Percentiles rank a stretch among this genome's conserved stretches.
These are phyloP conservation scores for Epinephelus lanceolatus DNA, from an alignment of 2,113 vertebrate genomes.

Conservation along the genomic window DNA sequence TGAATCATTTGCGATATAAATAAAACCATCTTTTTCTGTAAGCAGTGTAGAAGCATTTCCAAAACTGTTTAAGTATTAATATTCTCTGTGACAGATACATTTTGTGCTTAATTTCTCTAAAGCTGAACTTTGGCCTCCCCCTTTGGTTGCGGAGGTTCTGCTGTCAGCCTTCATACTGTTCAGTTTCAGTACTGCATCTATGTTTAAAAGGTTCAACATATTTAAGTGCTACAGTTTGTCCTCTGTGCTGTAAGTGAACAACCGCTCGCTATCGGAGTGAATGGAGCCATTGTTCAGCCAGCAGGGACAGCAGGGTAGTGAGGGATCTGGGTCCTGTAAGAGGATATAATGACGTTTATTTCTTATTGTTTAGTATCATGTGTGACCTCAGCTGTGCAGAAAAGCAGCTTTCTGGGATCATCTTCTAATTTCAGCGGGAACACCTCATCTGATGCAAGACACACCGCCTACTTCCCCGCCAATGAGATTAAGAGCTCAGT, in stretches of 20 bases:
- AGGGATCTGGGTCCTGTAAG: constrained; percentile 36
- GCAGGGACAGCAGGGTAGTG: constrained; percentile 6
- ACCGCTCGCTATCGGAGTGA: neutral
- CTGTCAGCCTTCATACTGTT: neutral
- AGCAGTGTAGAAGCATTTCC: neutral
- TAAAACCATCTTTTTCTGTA: neutral
- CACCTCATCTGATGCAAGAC: constrained; percentile 23
- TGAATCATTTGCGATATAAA: neutral
- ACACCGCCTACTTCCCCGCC: constrained; percentile 7
- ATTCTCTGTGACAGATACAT: neutral
- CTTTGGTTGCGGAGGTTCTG: neutral
- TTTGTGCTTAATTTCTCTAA: constrained; percentile 31
- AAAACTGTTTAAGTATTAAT: neutral
- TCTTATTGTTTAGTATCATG: constrained; percentile 26
- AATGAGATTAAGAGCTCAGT: constrained; percentile 47
- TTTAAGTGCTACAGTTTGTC: constrained; percentile 50
- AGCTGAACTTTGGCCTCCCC: constrained; percentile 10
- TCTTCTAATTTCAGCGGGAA: constrained; percentile 37
- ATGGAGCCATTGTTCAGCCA: constrained; percentile 7
- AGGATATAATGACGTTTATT: constrained; percentile 22
- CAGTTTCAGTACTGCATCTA: neutral
- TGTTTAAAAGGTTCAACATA: constrained; percentile 4
- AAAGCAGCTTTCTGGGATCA: constrained; percentile 44
- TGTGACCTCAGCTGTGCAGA: constrained; percentile 31
- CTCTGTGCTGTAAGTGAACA: neutral